phyloP scores from a whole-genome alignment of 2,113 vertebrate genomes.

The Actenoides lindsayi region DNA sequence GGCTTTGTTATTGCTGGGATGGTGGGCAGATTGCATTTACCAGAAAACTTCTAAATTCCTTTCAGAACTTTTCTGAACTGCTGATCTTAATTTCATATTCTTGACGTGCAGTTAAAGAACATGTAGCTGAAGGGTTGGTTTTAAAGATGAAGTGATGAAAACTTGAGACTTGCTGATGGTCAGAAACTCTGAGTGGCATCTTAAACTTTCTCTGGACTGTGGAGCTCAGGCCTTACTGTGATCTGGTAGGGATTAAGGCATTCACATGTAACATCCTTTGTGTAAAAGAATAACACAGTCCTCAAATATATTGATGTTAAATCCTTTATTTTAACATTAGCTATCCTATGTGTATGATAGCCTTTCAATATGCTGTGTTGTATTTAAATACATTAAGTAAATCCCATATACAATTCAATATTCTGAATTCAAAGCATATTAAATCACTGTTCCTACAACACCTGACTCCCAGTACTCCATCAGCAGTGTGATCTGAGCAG shows the following conservation, averaged over 20 bases:
- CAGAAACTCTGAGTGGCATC: not conserved
- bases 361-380: not conserved
- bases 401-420: not conserved
- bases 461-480: not conserved
- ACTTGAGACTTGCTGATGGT: not conserved
- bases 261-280: not conserved
- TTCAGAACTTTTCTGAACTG: not conserved
- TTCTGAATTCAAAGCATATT: not conserved
- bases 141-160: not conserved
- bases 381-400: not conserved
- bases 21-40: not conserved
- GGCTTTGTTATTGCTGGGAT: not conserved
- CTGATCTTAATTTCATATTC: not conserved
- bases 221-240: not conserved
- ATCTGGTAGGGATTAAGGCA: not conserved
- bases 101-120: not conserved
- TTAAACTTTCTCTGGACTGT: not conserved
- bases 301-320: not conserved
- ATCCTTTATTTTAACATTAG: not conserved
- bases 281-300: not conserved
- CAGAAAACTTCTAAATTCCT: not conserved
- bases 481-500: not conserved
- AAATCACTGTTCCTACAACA: not conserved
- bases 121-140: not conserved
- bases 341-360: not conserved